Conservation (phyloP, 1,140 invertebrate species). For the Diachasmimorpha longicaudata region DNA sequence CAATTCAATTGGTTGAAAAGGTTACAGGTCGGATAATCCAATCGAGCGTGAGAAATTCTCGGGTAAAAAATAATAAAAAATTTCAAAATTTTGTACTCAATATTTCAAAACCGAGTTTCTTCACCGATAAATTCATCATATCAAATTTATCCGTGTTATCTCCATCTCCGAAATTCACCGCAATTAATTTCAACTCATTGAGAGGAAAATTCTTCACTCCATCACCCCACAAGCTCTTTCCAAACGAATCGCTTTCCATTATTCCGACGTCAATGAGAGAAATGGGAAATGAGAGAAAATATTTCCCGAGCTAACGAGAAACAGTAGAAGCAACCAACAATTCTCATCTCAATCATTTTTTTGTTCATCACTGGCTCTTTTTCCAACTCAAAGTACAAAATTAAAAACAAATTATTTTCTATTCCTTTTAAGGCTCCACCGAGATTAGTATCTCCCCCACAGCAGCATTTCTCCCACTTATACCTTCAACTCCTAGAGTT, state of each 20-base stretch:
- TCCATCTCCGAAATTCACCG: neutral
- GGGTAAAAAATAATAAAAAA: too few species aligned
- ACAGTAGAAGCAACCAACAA: neutral
- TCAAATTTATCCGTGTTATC: neutral
- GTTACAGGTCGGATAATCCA: too few species aligned
- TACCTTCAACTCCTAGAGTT: constrained; percentile 24
- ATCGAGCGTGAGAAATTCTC: too few species aligned
- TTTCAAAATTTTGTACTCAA: too few species aligned
- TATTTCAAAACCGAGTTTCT: neutral
- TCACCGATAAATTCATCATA: neutral
- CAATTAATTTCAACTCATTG: neutral
- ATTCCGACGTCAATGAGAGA: neutral
- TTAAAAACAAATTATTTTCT: neutral
- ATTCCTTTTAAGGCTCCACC: neutral
- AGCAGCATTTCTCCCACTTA: neutral
- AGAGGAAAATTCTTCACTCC: neutral
- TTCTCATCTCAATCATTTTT: neutral
- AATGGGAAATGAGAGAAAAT: neutral
- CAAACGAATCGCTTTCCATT: neutral
- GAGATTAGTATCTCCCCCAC: neutral
- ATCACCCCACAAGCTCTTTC: neutral
- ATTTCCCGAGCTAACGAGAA: neutral
- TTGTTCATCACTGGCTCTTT: neutral
- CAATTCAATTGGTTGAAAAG: too few species aligned
- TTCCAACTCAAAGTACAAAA: neutral